A percentile compares a stretch with the other conserved stretches of the same genome.
phyloP scores from a whole-genome alignment of 1,140 invertebrate species.

The Phymastichus coffea region DNA sequence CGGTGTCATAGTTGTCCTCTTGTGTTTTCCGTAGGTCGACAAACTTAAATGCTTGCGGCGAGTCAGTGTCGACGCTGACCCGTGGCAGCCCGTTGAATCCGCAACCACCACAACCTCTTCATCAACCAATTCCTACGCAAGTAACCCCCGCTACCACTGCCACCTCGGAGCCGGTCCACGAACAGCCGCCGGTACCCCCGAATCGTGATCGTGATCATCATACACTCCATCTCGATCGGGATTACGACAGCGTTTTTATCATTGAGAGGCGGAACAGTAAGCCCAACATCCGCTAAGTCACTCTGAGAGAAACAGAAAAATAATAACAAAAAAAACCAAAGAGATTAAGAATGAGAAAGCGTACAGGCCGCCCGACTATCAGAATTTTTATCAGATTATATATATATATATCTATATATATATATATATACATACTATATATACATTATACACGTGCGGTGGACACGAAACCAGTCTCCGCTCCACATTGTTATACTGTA shows the following conservation, averaged over 20 bases:
- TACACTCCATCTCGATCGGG: slow-evolving; percentile 61
- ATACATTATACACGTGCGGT: too few relatives aligned
- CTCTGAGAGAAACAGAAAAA: not conserved
- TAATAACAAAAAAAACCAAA: too few relatives aligned
- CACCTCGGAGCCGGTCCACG: slow-evolving; percentile 54
- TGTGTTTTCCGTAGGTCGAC: slow-evolving; percentile 58
- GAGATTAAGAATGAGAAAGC: not conserved
- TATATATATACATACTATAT: too few relatives aligned
- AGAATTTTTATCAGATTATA: too few relatives aligned
- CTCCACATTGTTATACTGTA: too few relatives aligned
- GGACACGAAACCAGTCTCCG: too few relatives aligned
- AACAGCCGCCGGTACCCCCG: slow-evolving; percentile 46
- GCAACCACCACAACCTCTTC: slow-evolving; percentile 57
- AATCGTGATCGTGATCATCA: slow-evolving; percentile 59
- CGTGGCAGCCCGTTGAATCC: slow-evolving; percentile 59
- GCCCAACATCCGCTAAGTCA: slow-evolving; percentile 61
- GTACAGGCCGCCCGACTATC: slow-evolving; percentile 30
- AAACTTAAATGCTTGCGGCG: slow-evolving; percentile 58
- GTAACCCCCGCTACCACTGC: slow-evolving; percentile 55
- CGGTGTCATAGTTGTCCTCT: slow-evolving; percentile 49
- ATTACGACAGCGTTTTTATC: slow-evolving; percentile 76
- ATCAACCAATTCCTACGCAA: slow-evolving; percentile 59
- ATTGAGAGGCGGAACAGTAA: slow-evolving; percentile 72
- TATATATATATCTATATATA: too few relatives aligned
- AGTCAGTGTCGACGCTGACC: slow-evolving; percentile 59